Conservation (phyloP, 64 coral and sea anemone genomes). For the Dendrophyllia cribrosa region DNA sequence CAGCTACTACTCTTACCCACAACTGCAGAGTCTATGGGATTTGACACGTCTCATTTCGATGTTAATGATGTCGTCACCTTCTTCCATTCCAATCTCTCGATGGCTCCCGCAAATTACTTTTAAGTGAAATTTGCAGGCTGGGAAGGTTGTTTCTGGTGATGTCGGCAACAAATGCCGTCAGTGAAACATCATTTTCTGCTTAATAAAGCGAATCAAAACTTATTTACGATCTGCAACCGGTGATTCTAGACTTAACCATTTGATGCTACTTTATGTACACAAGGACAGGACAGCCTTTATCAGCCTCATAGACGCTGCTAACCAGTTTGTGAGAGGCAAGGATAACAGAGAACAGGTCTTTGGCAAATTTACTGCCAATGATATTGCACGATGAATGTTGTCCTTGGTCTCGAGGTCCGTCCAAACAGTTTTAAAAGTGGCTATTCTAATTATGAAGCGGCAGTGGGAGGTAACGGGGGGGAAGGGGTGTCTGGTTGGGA, state of each 20-base stretch:
- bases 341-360: constrained; percentile 62
- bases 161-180: constrained; percentile 63
- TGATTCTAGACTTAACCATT: constrained; percentile 52
- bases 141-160: constrained; percentile 50
- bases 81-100: too few species aligned
- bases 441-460: neutral
- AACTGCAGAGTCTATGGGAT: constrained; percentile 58
- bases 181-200: constrained; percentile 70
- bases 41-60: constrained; percentile 38
- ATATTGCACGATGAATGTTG: constrained; percentile 29
- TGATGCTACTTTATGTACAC: constrained; percentile 63
- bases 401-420: neutral
- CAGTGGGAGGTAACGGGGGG: neutral
- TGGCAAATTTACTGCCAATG: constrained; percentile 58
- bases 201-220: constrained; percentile 67
- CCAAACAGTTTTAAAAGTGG: too few species aligned
- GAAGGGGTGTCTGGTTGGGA: too few species aligned
- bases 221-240: constrained; percentile 66
- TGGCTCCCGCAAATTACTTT: constrained; percentile 61
- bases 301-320: constrained; percentile 41
- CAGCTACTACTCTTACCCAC: constrained; percentile 56
- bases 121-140: constrained; percentile 57
- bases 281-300: constrained; percentile 62
- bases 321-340: constrained; percentile 62
- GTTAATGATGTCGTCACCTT: too few species aligned